Evolutionary conservation across 2,113 vertebrate species (phyloP).

Genomic region (Platichthys flesus): DNA sequence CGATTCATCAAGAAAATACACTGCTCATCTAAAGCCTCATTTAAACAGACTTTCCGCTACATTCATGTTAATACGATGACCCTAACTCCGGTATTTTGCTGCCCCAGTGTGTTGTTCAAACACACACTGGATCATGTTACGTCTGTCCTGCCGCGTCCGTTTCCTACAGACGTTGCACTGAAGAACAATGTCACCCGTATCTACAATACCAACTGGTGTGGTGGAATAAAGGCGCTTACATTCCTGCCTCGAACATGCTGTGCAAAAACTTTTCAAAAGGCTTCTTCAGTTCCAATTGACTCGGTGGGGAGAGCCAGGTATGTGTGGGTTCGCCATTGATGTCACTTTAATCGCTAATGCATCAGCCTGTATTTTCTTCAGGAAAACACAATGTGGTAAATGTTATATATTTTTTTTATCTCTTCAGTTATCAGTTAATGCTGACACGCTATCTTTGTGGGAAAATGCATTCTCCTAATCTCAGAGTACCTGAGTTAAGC

Average conservation of each 20-base stretch:
- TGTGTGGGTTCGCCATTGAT: not conserved
- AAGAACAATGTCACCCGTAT: too few species aligned
- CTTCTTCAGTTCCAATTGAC: not conserved
- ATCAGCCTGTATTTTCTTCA: not conserved
- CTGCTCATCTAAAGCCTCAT: too few species aligned
- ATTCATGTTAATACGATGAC: too few species aligned
- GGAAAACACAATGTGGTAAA: constrained; percentile 32
- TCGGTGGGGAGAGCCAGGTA: not conserved
- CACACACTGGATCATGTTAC: too few species aligned
- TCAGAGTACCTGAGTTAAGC: constrained; percentile 41
- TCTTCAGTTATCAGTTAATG: constrained; percentile 27
- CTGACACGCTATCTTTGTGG: constrained; percentile 9
- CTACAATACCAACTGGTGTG: too few species aligned
- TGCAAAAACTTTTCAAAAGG: not conserved
- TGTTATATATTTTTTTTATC: constrained; percentile 17
- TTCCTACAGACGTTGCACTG: too few species aligned
- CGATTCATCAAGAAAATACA: not conserved
- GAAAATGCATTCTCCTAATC: constrained; percentile 37
- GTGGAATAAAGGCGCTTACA: too few species aligned
- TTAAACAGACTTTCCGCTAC: too few species aligned
- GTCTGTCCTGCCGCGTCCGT: too few species aligned
- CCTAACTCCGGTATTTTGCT: too few species aligned
- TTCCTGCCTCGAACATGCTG: not conserved
- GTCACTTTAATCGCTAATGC: not conserved
- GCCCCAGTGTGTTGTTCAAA: too few species aligned